A percentile compares a stretch with the other conserved stretches of the same genome.
These are phyloP conservation scores for Gymnarchus niloticus DNA, from an alignment of 2,113 vertebrate species.

Conservation along the genomic window DNA sequence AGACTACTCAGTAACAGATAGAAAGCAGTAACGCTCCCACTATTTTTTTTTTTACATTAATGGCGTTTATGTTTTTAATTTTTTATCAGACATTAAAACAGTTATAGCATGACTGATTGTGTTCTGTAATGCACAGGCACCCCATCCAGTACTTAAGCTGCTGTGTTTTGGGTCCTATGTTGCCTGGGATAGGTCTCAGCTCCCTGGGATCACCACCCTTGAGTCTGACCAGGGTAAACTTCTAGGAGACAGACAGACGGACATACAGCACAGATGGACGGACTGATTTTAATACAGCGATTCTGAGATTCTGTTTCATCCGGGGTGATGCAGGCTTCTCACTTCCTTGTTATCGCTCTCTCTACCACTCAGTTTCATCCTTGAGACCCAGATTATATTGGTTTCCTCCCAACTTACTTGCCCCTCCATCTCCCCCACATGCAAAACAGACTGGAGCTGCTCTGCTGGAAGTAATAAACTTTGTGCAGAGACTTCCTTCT, in stretches of 20 bases:
- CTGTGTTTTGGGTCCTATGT: too few species aligned
- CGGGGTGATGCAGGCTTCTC: not conserved
- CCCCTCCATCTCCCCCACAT: not conserved
- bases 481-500: conserved; percentile 29
- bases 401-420: not conserved
- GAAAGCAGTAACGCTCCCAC: not conserved
- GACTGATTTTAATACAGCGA: not conserved
- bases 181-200: too few species aligned
- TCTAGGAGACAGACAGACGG: too few species aligned
- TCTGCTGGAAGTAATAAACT: not conserved
- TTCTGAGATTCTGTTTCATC: not conserved
- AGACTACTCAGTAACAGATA: too few species aligned
- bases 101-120: not conserved
- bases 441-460: not conserved
- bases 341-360: not conserved
- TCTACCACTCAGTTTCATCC: not conserved
- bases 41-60: not conserved
- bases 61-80: not conserved
- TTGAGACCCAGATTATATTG: not conserved
- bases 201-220: too few species aligned
- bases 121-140: too few species aligned
- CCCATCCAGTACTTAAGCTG: not conserved
- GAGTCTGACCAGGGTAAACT: too few species aligned
- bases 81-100: not conserved
- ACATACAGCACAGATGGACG: too few species aligned